Percentiles rank a stretch among this genome's conserved stretches.
Evolutionary conservation across 2,888 invertebrate species (phyloP).

Genomic region (Macaria notata): DNA sequence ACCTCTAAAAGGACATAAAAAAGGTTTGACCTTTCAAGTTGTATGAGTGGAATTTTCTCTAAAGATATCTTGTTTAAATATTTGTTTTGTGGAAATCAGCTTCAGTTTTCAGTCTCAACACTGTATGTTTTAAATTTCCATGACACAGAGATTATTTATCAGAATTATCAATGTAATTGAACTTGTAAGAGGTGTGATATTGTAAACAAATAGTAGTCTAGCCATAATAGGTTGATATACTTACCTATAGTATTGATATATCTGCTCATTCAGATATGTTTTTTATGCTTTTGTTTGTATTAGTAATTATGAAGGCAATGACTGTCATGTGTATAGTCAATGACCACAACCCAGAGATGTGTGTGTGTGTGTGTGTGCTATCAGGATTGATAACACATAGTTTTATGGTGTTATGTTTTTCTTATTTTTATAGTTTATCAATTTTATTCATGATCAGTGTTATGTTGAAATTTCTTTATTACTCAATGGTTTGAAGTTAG

Average conservation of each 20-base stretch:
- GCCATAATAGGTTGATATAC: neutral
- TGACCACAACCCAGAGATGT: neutral
- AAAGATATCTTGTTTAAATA: neutral
- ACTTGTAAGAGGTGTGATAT: slow-evolving; percentile 6
- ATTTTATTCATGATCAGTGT: too few species aligned
- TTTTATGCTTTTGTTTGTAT: neutral
- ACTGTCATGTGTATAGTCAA: slow-evolving; percentile 2
- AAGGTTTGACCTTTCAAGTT: slow-evolving; percentile 3
- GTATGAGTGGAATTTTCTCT: neutral
- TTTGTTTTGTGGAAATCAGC: neutral
- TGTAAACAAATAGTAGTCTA: slow-evolving; percentile 19
- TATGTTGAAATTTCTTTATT: too few species aligned
- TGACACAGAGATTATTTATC: slow-evolving; percentile 2
- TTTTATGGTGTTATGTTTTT: too few species aligned
- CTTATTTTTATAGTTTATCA: too few species aligned
- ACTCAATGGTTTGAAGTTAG: too few species aligned
- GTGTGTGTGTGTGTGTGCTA: too few species aligned
- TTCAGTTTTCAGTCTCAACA: neutral
- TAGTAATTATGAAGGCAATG: slow-evolving; percentile 3
- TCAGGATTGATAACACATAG: too few species aligned
- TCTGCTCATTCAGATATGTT: slow-evolving; percentile 6
- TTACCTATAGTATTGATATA: slow-evolving; percentile 1
- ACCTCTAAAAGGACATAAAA: slow-evolving; percentile 4
- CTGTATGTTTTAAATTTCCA: neutral
- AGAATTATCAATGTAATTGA: slow-evolving; percentile 7